Evolutionary conservation across 2,797 vertebrate species (phyloP).

Genomic region (Helarctos malayanus): DNA sequence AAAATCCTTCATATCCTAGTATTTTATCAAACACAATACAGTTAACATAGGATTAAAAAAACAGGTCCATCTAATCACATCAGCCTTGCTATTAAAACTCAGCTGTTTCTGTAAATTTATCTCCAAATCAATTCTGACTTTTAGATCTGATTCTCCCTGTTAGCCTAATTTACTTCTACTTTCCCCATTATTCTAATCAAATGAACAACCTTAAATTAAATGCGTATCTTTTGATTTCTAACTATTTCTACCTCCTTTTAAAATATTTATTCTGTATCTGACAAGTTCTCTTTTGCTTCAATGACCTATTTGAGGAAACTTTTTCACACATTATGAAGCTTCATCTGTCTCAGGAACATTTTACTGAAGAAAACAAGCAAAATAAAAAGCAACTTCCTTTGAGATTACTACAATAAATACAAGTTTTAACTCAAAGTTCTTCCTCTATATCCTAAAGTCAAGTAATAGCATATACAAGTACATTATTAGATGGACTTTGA

Average conservation of each 20-base stretch:
- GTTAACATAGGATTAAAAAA: background rate
- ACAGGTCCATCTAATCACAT: background rate
- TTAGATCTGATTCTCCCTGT: constrained; percentile 6
- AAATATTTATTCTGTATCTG: constrained; percentile 45
- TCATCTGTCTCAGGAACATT: constrained; percentile 28
- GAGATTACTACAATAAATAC: constrained; percentile 40
- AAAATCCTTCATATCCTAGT: background rate
- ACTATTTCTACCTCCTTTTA: background rate
- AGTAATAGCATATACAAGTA: constrained; percentile 34
- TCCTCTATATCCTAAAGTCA: constrained; percentile 1
- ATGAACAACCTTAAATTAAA: background rate
- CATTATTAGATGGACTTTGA: background rate
- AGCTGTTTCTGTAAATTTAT: background rate
- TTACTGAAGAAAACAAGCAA: constrained; percentile 38
- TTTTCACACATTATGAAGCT: constrained; percentile 36
- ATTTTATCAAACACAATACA: background rate
- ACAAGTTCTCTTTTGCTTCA: constrained; percentile 55
- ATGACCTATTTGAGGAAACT: constrained; percentile 17
- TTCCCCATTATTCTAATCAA: background rate
- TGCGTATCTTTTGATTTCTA: constrained; percentile 17
- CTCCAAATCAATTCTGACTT: constrained; percentile 46
- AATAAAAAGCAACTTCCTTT: constrained; percentile 29
- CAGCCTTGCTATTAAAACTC: background rate
- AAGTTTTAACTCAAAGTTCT: constrained; percentile 35
- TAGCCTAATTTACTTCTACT: background rate